Percentiles rank a stretch among this genome's conserved stretches.
Evolutionary conservation across 2,113 vertebrate species (phyloP).

Genomic region (Excalfactoria chinensis): DNA sequence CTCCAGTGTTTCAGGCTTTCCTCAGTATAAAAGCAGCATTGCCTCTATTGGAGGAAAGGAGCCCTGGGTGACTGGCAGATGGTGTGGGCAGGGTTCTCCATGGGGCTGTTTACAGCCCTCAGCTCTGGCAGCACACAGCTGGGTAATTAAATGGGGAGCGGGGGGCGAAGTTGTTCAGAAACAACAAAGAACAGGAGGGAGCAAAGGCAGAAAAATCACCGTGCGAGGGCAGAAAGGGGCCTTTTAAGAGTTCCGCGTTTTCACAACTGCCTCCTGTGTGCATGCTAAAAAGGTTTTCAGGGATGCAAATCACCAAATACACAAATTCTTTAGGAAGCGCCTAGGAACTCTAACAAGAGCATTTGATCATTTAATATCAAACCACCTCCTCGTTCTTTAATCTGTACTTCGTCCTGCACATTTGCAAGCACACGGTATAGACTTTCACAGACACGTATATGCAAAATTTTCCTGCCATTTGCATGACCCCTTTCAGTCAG

Average conservation of each 20-base stretch:
- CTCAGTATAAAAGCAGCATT: background rate
- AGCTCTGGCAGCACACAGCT: accelerated
- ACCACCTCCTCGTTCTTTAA: background rate
- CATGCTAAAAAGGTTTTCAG: background rate
- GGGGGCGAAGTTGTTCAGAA: background rate
- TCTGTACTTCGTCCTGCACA: background rate
- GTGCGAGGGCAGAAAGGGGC: background rate
- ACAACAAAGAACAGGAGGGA: background rate
- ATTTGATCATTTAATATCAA: background rate
- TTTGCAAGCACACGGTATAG: background rate
- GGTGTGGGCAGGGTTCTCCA: accelerated
- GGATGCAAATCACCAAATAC: conserved; percentile 7
- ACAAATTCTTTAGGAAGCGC: background rate
- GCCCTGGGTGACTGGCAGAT: background rate
- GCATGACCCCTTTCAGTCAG: conserved; percentile 4
- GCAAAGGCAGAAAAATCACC: background rate
- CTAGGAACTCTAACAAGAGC: background rate
- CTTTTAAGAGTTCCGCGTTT: background rate
- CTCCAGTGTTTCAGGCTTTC: background rate
- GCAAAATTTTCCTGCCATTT: conserved; percentile 10
- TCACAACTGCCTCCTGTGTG: background rate
- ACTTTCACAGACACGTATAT: background rate
- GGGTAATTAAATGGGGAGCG: background rate
- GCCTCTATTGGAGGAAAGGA: background rate
- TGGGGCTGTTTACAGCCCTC: background rate